Base-by-base conservation (phyloP, 2,888 invertebrate species). In the Marasmarcha lunaedactyla region DNA sequence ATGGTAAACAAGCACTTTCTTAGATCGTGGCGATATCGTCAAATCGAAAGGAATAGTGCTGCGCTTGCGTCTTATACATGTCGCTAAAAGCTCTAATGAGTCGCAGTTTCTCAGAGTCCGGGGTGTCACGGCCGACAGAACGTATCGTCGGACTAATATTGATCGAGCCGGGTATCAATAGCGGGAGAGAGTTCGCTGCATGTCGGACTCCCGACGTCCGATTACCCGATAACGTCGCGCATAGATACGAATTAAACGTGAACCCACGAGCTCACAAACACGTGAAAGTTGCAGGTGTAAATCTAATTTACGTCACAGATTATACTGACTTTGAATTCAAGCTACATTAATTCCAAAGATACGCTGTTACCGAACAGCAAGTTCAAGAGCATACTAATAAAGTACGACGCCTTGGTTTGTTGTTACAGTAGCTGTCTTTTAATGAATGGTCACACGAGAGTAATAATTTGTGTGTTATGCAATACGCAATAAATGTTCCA, bases 221-320 rank as follows among this genome's bases (percentile, higher is more conserved):
- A 74, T 72, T 57, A 30, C 43, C 52, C 49, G 74, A 76, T 78
- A 76, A 67, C 60, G 69, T 71, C 69, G 58, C 55, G 54, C 53
- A 51, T 46, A 47, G 48, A 48, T 47, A 43, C 56, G 55, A 54
- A 60, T 49, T 52, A 47, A 57, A 57, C 58, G 63, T 65, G 57
- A 69, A 63, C 54, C 55, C 56, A 56, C 58, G 60, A 57, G 55
- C 56, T 54, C 55, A 54, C 56, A 55, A n/a, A 61, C 58, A 68
- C 57, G 73, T 66, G 73, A 78, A 76, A 79, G 79, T 63, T 60
- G 58, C 69, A 71, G 69, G 70, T 72, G 74, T 62, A 58, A 61
- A 64, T 60, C 65, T 57, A 58, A 62, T 11, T 20, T 20, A 20
- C 20, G 20, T 20, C 20, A 20, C 20, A 64, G 59, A 59, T 62